Evolutionary conservation across 2,888 invertebrate genomes (phyloP).

Genomic region (Parthenolecanium corni): DNA sequence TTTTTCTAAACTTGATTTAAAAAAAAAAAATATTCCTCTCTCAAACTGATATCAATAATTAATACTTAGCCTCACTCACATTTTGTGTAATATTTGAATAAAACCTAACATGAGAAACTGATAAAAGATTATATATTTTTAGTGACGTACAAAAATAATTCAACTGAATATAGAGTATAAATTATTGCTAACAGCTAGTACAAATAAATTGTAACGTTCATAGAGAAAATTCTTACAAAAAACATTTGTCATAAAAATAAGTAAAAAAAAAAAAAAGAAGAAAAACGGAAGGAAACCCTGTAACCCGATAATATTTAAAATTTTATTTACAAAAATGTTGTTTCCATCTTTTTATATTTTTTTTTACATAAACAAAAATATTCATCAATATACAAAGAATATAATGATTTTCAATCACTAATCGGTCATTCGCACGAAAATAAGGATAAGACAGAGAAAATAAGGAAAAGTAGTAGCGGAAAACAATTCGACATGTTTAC

Average conservation of each 20-base stretch:
- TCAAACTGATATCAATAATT: background rate
- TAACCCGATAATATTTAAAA: constrained; percentile 12
- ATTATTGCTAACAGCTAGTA: constrained; percentile 23
- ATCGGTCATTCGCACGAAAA: background rate
- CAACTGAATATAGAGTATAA: constrained; percentile 15
- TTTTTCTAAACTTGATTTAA: background rate
- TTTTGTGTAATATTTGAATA: background rate
- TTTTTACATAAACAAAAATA: background rate
- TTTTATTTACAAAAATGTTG: no score
- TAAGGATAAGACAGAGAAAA: background rate
- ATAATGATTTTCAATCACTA: background rate
- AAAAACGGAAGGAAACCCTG: constrained; percentile 17
- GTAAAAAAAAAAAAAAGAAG: constrained; percentile 4
- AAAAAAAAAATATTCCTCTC: background rate
- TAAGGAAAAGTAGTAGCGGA: no score
- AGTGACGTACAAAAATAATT: constrained; percentile 20
- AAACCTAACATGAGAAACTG: background rate
- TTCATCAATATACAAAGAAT: constrained; percentile 8
- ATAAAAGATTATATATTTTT: constrained; percentile 10
- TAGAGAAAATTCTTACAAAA: constrained; percentile 25
- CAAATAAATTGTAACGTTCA: constrained; percentile 18
- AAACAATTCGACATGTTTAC: no score
- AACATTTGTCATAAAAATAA: background rate
- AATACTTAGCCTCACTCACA: background rate
- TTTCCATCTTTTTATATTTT: background rate